Percentiles rank a stretch among this genome's conserved stretches.
Evolutionary conservation across 2,797 vertebrate species (phyloP).

Genomic region (Gobionotothen gibberifrons): DNA sequence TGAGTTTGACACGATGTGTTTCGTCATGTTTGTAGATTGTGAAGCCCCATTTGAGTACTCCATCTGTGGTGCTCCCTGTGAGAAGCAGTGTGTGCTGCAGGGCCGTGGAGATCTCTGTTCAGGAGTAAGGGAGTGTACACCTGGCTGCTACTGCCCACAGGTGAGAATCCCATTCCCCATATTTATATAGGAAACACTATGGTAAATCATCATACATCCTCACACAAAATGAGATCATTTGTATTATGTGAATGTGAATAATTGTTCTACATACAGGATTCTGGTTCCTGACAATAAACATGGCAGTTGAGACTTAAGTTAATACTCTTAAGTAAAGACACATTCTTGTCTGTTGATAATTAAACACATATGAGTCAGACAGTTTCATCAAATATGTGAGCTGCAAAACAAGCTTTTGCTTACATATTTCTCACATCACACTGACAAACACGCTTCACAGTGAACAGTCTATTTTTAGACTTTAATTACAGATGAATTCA

Average conservation of each 20-base stretch:
- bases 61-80: constrained; percentile 85
- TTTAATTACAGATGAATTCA: not conserved
- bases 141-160: constrained; percentile 92
- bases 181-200: not conserved
- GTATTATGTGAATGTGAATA: not conserved
- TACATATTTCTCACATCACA: no score
- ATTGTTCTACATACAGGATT: not conserved
- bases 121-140: constrained; percentile 79
- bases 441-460: not conserved
- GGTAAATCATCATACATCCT: not conserved
- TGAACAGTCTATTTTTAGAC: not conserved
- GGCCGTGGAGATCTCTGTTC: constrained; percentile 74
- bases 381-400: not conserved
- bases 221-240: not conserved
- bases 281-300: not conserved
- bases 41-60: constrained; percentile 84
- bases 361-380: not conserved
- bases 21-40: constrained; percentile 74
- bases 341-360: not conserved
- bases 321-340: not conserved
- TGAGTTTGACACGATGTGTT: no score
- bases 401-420: no score
- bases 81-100: constrained; percentile 85
- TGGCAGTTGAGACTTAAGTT: not conserved
- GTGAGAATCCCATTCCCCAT: constrained; percentile 56